These are phyloP conservation scores for Passer montanus DNA, from an alignment of 2,113 vertebrate species.

Conservation along the genomic window DNA sequence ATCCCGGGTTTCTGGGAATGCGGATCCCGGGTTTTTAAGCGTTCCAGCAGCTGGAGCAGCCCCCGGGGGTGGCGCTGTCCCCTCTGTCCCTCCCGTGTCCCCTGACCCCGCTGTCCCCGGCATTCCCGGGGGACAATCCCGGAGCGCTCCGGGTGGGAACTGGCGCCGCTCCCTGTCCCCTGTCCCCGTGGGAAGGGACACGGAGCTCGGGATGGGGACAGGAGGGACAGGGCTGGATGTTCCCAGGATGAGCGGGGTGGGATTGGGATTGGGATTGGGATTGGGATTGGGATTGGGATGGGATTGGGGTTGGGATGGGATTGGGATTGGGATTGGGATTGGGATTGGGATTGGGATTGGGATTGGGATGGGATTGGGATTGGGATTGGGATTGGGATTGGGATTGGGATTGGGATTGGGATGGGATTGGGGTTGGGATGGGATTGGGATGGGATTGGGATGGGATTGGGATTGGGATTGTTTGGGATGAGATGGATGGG, in stretches of 20 bases:
- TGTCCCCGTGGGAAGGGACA: neutral
- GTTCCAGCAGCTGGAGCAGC: neutral
- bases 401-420: neutral
- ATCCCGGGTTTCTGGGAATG: neutral
- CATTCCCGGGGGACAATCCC: neutral
- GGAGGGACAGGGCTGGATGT: neutral
- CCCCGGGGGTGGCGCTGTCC: neutral
- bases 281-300: too few species aligned
- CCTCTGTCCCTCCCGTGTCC: neutral
- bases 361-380: neutral
- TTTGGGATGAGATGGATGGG: too few species aligned
- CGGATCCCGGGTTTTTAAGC: neutral
- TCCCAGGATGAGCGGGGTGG: neutral
- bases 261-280: too few species aligned
- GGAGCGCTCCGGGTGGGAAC: neutral
- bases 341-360: too few species aligned
- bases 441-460: too few species aligned
- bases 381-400: neutral
- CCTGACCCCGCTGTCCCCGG: neutral
- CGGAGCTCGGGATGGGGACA: neutral
- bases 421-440: too few species aligned
- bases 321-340: too few species aligned
- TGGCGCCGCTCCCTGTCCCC: neutral
- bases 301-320: too few species aligned
- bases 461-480: too few species aligned